Evolutionary conservation across 2,888 invertebrate genomes (phyloP), one percentile per base, ranked within the genome.

Genomic region (Acleris laterana): DNA sequence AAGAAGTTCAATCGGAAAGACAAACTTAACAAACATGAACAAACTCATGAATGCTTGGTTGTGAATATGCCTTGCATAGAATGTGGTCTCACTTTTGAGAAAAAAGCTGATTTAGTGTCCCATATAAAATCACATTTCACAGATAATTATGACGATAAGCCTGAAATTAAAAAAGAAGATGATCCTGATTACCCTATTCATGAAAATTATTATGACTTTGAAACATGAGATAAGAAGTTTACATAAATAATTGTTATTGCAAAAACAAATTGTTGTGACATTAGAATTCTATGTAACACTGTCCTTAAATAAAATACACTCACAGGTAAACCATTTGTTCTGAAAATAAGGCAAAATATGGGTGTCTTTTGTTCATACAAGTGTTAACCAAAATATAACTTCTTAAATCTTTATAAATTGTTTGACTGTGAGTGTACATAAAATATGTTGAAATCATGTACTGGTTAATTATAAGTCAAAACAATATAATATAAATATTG

Each of bases 1-100:
- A 95, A 95, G 74, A 93, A 94, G 71, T 95, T 95, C 79, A 95
- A 94, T 48, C 93, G 95, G 55, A 96, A 95, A 75, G 96, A 96
- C 75, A 96, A 96, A 82, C 87, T 95, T 62, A 92, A 94, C 59
- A 91, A 95, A 62, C 96, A 96, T 83, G 94, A 95, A 83, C 88
- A 95, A 72, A 94, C 94, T 73, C 95, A 95, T 79, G 95, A 95
- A 77, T 85, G 94, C 85, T 68, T 93, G 72, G 94, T 94, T 74
- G 93, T 93, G 78, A 92, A 93, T 77, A 94, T 93, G 86, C 93
- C 94, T 71, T 96, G 96, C 77, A 91, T 93, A 71, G 93, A 95
- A 72, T 96, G 96, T 81, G 93, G 93, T 63, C 93, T 93, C 56
- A 93, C 94, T 38, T 95, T 94, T 84, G 94, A 93, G 70, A 90